phyloP scores from a whole-genome alignment of 2,113 vertebrate genomes.

The Serilophus lunatus region DNA sequence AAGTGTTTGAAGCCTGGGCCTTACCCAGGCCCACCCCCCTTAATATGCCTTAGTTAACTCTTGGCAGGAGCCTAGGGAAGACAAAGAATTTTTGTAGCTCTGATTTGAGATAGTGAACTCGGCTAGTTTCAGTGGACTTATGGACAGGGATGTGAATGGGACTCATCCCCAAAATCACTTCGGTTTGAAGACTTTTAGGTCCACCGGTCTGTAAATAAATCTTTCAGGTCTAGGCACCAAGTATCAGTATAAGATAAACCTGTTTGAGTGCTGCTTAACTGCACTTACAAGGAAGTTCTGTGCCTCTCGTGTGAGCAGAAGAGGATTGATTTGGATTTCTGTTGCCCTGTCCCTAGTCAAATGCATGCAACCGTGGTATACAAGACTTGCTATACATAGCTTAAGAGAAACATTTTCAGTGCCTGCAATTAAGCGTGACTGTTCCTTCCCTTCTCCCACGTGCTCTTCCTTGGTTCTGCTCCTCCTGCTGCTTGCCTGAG shows the following conservation, averaged over 20 bases:
- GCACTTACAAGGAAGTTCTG: neutral
- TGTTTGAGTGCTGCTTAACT: neutral
- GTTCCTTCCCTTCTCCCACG: neutral
- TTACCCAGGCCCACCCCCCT: no score
- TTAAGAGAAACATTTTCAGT: neutral
- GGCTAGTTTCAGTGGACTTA: neutral
- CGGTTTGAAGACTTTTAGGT: neutral
- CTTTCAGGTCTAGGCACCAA: neutral
- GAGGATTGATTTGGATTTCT: neutral
- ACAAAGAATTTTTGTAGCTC: neutral
- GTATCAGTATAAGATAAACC: neutral
- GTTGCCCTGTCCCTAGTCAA: neutral
- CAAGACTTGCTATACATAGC: neutral
- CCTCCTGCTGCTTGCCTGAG: neutral
- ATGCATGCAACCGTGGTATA: fast-evolving
- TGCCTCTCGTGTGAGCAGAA: neutral
- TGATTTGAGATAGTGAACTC: neutral
- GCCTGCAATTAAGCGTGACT: neutral
- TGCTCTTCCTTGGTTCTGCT: neutral
- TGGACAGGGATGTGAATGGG: neutral
- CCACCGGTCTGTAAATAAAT: neutral
- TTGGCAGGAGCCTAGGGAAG: neutral
- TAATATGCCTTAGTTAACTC: neutral
- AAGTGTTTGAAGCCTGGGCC: neutral
- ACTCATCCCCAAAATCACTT: neutral